These are phyloP conservation scores for Coenonympha arcania DNA, from an alignment of 2,888 invertebrate species.

Conservation along the genomic window DNA sequence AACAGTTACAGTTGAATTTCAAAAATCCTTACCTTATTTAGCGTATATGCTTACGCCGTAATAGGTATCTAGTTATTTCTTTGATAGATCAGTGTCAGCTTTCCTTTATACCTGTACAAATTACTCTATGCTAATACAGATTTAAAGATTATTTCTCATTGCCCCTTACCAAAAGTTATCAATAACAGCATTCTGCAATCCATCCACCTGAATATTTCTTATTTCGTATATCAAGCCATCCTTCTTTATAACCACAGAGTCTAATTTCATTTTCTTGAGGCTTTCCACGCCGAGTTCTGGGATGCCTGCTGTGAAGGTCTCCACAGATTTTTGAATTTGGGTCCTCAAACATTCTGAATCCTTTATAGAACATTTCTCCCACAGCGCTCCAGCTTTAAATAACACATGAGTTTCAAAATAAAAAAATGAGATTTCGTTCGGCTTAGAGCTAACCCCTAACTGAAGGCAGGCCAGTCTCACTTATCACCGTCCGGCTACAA, in stretches of 20 bases:
- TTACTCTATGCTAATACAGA: too few species aligned
- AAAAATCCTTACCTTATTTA: too few species aligned
- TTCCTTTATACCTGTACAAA: too few species aligned
- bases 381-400: neutral
- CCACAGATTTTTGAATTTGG: neutral
- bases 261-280: constrained; percentile 40
- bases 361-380: neutral
- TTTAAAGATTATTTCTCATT: neutral
- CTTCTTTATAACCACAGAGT: constrained; percentile 31
- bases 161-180: constrained; percentile 17
- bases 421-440: too few species aligned
- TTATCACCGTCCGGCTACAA: too few species aligned
- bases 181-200: constrained; percentile 17
- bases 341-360: neutral
- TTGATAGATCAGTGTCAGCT: too few species aligned
- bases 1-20: too few species aligned
- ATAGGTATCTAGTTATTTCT: too few species aligned
- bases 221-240: constrained; percentile 43
- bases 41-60: too few species aligned
- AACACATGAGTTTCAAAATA: too few species aligned
- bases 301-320: constrained; percentile 32
- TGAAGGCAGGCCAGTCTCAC: too few species aligned
- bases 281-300: constrained; percentile 40
- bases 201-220: constrained; percentile 30
- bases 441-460: too few species aligned